These are phyloP conservation scores for Nylanderia fulva DNA, from an alignment of 1,140 invertebrate genomes.

Conservation along the genomic window DNA sequence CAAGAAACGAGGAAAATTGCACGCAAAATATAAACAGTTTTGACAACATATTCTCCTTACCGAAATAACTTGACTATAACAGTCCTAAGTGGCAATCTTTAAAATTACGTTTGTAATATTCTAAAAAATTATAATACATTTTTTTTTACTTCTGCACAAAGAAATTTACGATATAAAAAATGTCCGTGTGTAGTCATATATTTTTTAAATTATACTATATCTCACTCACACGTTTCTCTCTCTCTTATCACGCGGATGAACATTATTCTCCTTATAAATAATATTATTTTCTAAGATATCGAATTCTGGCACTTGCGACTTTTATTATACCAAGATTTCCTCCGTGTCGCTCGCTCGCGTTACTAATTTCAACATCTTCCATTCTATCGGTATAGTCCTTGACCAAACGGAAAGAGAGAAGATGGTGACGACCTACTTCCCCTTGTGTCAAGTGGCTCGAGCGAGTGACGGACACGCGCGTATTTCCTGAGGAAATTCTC, in stretches of 20 bases:
- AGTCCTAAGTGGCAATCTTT: background rate
- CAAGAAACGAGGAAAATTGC: background rate
- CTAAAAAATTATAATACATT: background rate
- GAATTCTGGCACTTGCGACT: background rate
- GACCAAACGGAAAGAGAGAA: background rate
- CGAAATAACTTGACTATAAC: slow-evolving; percentile 7
- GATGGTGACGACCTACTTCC: slow-evolving; percentile 11
- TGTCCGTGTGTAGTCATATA: background rate
- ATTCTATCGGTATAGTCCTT: slow-evolving; percentile 37
- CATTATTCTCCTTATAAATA: background rate
- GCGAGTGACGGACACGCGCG: slow-evolving; percentile 43
- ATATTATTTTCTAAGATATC: background rate
- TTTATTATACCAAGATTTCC: background rate
- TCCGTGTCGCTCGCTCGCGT: background rate
- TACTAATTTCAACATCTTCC: background rate
- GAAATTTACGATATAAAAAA: background rate
- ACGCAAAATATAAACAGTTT: slow-evolving; percentile 2
- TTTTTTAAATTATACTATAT: background rate
- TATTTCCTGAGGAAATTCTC: slow-evolving; percentile 54
- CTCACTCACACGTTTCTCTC: background rate
- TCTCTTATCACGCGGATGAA: background rate
- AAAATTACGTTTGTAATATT: background rate
- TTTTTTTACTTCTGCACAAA: background rate
- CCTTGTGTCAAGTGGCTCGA: slow-evolving; percentile 50
- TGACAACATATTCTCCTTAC: background rate